Evolutionary conservation across 2,888 invertebrate species (phyloP), one percentile per base, ranked within the genome.

Genomic region (Megastigmus dorsalis): DNA sequence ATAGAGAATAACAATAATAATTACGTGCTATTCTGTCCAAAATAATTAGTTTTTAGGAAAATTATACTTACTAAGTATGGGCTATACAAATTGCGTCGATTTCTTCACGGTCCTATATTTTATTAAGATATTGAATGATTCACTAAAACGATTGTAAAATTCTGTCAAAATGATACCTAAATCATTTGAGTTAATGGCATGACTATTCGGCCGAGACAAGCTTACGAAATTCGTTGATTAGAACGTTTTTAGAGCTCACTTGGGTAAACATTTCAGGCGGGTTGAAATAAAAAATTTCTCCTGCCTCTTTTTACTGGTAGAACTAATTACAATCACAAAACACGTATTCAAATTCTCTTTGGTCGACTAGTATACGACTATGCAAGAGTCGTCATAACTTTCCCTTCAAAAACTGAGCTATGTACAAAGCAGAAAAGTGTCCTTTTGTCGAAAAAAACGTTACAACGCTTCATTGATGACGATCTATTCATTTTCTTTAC

Each of bases 271-370:
- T 60, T n/a, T 28, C 18, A 59, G 41, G 36, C 26, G 43, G n/a
- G 26, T 28, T 52, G 9, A 26, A 26, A 57, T 15, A 65, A 52
- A 55, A 57, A 43, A 59, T 41, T 59, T 57, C 48, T 55, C 28
- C 52, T 52, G 23, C 20, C 26, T 20, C 20, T 72, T 72, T 65
- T 41, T 15, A 28, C 18, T 5, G n/a, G 15, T 2, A 45, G 26
- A 72, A 57, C 30, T 59, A 72, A 72, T 72, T 66, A 33, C 48
- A 50, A 65, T 38, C 30, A 38, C 45, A 66, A 59, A 65, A 65
- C 54, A 36, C 48, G 45, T 15, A 6, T n/a, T 9, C 7, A 52
- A 52, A 66, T 38, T 66, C 26, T 50, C 6, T 33, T 41, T 36
- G 54, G 10, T 23, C 30, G n/a, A 45, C 28, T 23, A n/a, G n/a